phyloP scores from a whole-genome alignment of 2,113 vertebrate genomes.

The Xenopus laevis region DNA sequence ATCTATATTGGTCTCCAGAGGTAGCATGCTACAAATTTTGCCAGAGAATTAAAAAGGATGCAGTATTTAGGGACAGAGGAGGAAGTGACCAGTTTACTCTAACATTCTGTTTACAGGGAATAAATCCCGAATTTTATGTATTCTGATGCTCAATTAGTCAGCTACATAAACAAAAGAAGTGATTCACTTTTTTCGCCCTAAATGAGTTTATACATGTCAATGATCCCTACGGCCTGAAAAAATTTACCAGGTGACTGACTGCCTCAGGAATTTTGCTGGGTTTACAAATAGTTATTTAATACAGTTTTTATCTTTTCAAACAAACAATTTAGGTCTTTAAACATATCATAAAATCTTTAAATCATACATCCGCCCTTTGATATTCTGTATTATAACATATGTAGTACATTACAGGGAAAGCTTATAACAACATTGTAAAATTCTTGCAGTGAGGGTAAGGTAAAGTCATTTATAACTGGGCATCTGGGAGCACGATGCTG shows the following conservation, averaged over 20 bases:
- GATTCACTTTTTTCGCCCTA: neutral
- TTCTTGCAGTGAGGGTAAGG: neutral
- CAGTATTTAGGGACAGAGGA: no score
- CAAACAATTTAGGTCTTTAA: constrained; percentile 9
- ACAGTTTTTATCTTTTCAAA: neutral
- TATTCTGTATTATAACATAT: neutral
- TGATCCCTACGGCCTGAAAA: neutral
- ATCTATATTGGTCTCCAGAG: no score
- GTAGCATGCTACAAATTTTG: no score
- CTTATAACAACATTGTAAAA: constrained; percentile 12
- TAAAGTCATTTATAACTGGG: neutral
- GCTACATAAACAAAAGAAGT: neutral
- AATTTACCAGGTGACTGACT: neutral
- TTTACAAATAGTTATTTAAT: neutral
- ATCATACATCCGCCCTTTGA: constrained; percentile 5
- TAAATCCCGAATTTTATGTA: no score
- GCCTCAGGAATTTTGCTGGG: constrained; percentile 8
- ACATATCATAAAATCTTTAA: neutral
- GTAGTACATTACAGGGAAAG: constrained; percentile 2
- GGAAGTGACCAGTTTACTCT: no score
- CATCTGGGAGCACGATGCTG: neutral
- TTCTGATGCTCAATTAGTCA: neutral
- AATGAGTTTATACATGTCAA: neutral
- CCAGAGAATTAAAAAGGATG: no score
- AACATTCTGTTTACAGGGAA: no score